phyloP scores from a whole-genome alignment of 30 jellyfish, hydroid and myxozoan species.

The Sanderia malayensis region DNA sequence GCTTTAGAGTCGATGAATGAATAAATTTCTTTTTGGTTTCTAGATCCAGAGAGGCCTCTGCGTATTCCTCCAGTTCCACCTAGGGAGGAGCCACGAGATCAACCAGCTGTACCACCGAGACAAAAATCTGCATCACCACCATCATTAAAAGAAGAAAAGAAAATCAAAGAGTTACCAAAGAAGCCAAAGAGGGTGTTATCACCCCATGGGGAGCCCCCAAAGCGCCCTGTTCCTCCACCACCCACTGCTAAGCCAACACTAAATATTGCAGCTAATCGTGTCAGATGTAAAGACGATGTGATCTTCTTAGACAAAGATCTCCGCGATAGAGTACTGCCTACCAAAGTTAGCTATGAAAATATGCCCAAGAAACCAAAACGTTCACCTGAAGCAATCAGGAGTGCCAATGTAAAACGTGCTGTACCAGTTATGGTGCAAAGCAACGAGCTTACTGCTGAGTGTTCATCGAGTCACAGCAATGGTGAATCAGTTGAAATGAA shows the following conservation, averaged over 20 bases:
- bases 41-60: constrained; percentile 36
- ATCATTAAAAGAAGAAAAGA: constrained; percentile 1
- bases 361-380: neutral
- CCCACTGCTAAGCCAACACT: constrained; percentile 47
- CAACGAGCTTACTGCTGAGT: neutral
- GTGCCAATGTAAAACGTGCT: constrained; percentile 3
- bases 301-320: constrained; percentile 3
- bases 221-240: constrained; percentile 57
- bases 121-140: neutral
- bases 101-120: constrained; percentile 10
- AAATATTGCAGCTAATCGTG: neutral
- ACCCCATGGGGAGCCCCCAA: constrained; percentile 46
- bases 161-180: neutral
- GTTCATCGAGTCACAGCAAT: neutral
- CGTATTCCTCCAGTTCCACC: constrained; percentile 59
- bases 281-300: neutral
- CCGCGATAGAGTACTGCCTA: neutral
- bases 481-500: too few species aligned
- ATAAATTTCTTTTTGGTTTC: neutral
- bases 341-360: constrained; percentile 26
- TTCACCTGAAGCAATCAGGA: neutral
- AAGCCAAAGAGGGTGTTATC: neutral
- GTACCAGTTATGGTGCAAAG: neutral
- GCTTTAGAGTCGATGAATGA: too few species aligned
- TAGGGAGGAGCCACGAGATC: neutral